These are phyloP conservation scores for Callyntrura sp. DNA, from an alignment of 2,888 invertebrate genomes.

Conservation along the genomic window DNA sequence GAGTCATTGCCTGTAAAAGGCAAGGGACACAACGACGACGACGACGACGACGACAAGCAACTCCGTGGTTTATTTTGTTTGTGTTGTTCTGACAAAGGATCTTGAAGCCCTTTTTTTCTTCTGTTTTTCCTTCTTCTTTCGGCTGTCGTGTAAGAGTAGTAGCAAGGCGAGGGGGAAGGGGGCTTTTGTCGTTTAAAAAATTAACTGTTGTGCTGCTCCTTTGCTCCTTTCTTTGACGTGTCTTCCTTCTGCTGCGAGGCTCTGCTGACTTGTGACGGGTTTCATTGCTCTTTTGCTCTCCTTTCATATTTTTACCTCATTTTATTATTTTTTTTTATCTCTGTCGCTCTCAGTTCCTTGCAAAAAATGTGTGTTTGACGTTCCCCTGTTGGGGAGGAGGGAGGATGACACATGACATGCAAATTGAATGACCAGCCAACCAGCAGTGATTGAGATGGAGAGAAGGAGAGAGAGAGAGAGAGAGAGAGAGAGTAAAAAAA, in stretches of 20 bases:
- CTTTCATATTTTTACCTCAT: slow-evolving; percentile 7
- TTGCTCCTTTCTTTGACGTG: background rate
- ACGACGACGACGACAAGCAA: no score
- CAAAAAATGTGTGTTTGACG: no score
- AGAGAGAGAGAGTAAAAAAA: background rate
- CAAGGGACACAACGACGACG: no score
- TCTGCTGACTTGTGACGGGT: background rate
- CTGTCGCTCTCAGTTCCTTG: background rate
- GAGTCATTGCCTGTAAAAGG: no score
- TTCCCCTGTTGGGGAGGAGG: background rate
- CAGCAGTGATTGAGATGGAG: no score
- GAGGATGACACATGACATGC: slow-evolving; percentile 21
- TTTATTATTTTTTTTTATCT: background rate
- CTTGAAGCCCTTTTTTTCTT: background rate
- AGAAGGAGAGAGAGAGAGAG: background rate
- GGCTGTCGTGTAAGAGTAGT: no score
- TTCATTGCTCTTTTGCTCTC: slow-evolving; percentile 22
- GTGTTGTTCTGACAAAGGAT: no score
- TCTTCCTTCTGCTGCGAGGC: background rate
- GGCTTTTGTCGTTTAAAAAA: no score
- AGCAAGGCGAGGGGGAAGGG: background rate
- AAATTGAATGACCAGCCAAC: slow-evolving; percentile 10
- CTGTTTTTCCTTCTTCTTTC: background rate
- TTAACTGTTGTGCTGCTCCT: no score
- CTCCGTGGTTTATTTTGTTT: no score